Percentiles rank a stretch among this genome's conserved stretches.
Conservation (phyloP, 2,113 vertebrate genomes). For the Gymnarchus niloticus region DNA sequence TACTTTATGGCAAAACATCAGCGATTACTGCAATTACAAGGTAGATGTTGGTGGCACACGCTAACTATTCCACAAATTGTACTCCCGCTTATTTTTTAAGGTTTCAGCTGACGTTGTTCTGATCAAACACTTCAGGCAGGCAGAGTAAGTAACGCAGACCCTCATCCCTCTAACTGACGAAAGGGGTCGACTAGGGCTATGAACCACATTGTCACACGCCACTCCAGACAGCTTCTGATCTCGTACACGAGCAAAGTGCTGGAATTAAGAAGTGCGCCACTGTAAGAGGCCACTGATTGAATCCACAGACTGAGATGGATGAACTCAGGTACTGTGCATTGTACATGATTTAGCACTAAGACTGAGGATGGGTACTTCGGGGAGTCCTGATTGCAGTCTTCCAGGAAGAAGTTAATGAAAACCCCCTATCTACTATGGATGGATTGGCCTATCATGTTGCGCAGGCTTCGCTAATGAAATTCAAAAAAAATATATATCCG, state of each 20-base stretch:
- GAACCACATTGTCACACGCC: conserved; percentile 10
- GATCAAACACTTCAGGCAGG: conserved; percentile 17
- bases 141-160: background rate
- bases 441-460: conserved; percentile 32
- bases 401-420: conserved; percentile 37
- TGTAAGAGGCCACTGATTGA: conserved; percentile 25
- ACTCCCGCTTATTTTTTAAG: background rate
- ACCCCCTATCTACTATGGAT: conserved; percentile 24
- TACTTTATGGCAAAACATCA: background rate
- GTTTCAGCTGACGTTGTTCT: background rate
- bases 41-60: background rate
- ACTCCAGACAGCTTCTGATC: conserved; percentile 18
- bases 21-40: background rate
- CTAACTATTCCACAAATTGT: background rate
- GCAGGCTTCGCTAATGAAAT: background rate
- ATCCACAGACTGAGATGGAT: conserved; percentile 21
- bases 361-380: conserved; percentile 32
- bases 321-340: conserved; percentile 25
- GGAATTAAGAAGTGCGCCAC: conserved; percentile 23
- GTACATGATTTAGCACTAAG: conserved; percentile 40
- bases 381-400: conserved; percentile 32
- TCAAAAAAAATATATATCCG: conserved; percentile 13
- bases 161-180: conserved; percentile 2
- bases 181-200: conserved; percentile 11
- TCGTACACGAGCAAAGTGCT: conserved; percentile 10